These are phyloP conservation scores for Conus betulinus DNA, from an alignment of 1,140 invertebrate species.

Conservation along the genomic window DNA sequence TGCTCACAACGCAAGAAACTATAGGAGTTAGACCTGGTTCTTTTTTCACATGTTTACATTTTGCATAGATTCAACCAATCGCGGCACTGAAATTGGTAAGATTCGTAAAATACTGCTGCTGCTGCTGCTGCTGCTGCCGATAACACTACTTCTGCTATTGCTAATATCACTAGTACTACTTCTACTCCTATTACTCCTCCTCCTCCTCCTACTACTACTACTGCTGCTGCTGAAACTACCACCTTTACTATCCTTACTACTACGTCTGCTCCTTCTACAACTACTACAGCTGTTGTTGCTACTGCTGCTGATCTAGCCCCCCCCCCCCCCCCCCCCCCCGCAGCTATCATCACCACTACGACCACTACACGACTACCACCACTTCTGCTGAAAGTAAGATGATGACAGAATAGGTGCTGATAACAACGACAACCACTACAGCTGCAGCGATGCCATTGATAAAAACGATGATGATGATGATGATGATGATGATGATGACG, in stretches of 20 bases:
- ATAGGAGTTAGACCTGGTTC: too few relatives aligned
- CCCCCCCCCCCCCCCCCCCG: not conserved
- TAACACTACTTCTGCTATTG: too few relatives aligned
- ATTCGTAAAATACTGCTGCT: not conserved
- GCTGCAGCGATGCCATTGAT: too few relatives aligned
- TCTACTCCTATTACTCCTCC: not conserved
- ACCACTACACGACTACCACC: constrained; percentile 9
- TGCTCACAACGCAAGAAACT: too few relatives aligned
- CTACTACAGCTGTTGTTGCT: not conserved
- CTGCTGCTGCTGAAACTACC: constrained; percentile 39
- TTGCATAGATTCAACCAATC: not conserved
- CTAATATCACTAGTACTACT: constrained; percentile 11
- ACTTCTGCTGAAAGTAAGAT: too few relatives aligned
- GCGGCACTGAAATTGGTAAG: too few relatives aligned
- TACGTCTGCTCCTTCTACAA: not conserved
- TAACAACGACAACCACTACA: too few relatives aligned
- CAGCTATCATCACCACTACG: not conserved
- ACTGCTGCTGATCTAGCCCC: not conserved
- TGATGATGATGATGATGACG: too few relatives aligned
- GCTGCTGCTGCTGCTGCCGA: not conserved
- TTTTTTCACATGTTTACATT: too few relatives aligned
- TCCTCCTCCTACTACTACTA: constrained; percentile 45
- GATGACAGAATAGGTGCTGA: too few relatives aligned
- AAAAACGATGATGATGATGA: too few relatives aligned
- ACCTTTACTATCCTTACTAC: constrained; percentile 1